A percentile compares a stretch with the other conserved stretches of the same genome.
These are phyloP conservation scores for Pygoscelis antarcticus DNA, from an alignment of 2,113 vertebrate genomes.

Conservation along the genomic window DNA sequence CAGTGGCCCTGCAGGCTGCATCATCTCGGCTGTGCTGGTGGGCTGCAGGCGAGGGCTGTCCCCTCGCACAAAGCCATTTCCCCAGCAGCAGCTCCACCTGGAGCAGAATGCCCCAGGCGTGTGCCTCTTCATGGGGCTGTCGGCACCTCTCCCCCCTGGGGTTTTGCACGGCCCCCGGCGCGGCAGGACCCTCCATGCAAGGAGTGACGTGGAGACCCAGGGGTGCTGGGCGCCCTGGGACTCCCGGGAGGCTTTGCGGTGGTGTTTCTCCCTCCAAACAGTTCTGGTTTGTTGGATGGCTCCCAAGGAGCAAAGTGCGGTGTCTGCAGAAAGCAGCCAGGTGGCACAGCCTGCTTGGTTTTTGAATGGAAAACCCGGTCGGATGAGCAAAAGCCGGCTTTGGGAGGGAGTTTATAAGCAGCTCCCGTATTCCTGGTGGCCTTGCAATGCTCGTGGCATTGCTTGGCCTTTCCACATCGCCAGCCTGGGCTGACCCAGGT, in stretches of 20 bases:
- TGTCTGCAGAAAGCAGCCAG: slow-evolving; percentile 15
- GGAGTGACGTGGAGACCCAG: fast-evolving
- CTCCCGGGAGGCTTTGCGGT: fast-evolving
- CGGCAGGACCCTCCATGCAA: neutral
- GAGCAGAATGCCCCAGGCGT: fast-evolving
- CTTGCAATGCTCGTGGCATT: neutral
- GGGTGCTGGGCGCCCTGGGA: neutral
- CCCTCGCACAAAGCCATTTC: neutral
- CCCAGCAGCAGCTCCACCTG: neutral
- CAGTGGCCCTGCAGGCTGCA: neutral
- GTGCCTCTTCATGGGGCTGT: neutral
- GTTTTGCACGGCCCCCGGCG: fast-evolving
- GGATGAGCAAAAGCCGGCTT: fast-evolving
- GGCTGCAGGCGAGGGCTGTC: neutral
- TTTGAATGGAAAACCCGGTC: fast-evolving
- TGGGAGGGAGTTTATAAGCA: neutral
- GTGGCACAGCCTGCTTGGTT: slow-evolving; percentile 5
- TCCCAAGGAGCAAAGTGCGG: neutral
- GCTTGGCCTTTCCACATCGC: fast-evolving
- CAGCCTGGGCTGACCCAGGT: neutral
- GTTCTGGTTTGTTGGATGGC: neutral
- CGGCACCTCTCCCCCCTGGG: fast-evolving
- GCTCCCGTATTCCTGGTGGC: neutral
- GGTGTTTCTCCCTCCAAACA: neutral
- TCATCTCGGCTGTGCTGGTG: neutral